phyloP scores from a whole-genome alignment of 2,888 invertebrate species.

The Megamerina dolium region DNA sequence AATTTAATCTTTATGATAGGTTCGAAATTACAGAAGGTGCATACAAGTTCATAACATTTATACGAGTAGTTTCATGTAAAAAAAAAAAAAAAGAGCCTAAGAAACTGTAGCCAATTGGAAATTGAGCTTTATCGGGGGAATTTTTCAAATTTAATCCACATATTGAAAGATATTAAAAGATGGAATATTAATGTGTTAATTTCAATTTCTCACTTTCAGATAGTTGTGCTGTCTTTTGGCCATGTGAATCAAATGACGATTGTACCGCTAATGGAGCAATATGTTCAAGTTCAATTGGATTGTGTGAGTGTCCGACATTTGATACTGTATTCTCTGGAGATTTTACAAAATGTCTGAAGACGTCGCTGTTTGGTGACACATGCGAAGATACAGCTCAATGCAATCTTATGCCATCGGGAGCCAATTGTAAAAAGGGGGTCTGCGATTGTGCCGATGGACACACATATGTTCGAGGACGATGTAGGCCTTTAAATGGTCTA shows the following conservation, averaged over 20 bases:
- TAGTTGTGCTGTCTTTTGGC: constrained; percentile 37
- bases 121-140: no score
- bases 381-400: constrained; percentile 47
- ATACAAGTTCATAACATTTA: no score
- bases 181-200: no score
- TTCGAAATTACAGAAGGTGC: no score
- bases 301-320: constrained; percentile 37
- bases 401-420: constrained; percentile 50
- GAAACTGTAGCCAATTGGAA: no score
- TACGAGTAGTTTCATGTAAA: no score
- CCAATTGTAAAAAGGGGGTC: constrained; percentile 47
- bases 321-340: constrained; percentile 41
- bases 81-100: no score
- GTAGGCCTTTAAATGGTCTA: constrained; percentile 42
- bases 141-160: no score
- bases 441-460: constrained; percentile 48
- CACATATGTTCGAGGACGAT: constrained; percentile 45
- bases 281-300: constrained; percentile 31
- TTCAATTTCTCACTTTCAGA: constrained; percentile 10
- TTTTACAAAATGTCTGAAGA: constrained; percentile 43
- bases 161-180: no score
- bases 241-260: constrained; percentile 39
- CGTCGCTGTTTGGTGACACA: constrained; percentile 44
- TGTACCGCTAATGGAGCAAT: constrained; percentile 40
- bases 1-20: no score